Evolutionary conservation across 2,113 vertebrate genomes (phyloP).

Genomic region (Corythornis vintsioides): DNA sequence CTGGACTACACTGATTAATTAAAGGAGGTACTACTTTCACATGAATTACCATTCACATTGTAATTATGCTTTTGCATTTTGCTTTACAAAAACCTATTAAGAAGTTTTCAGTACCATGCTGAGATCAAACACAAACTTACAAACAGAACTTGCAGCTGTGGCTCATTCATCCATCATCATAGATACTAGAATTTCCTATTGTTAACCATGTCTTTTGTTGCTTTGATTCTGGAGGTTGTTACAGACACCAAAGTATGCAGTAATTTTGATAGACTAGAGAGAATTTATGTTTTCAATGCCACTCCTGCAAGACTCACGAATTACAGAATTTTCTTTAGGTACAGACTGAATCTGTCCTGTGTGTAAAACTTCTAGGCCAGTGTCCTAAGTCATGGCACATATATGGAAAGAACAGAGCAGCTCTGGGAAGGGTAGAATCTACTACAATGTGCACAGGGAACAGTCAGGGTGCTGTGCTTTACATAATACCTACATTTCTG

Average conservation of each 20-base stretch:
- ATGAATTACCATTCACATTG: neutral
- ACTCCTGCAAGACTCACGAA: neutral
- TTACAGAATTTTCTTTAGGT: neutral
- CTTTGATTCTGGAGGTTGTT: neutral
- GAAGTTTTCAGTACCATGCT: neutral
- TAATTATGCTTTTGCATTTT: neutral
- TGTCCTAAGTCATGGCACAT: neutral
- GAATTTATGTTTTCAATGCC: neutral
- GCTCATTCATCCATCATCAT: neutral
- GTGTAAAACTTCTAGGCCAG: neutral
- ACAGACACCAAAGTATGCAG: neutral
- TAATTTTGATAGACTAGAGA: neutral
- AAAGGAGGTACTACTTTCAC: neutral
- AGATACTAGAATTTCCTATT: neutral
- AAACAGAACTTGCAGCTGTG: neutral
- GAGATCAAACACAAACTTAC: neutral
- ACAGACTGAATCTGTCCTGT: neutral
- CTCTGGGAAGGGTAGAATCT: accelerated
- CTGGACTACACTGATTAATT: neutral
- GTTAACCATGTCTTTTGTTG: neutral
- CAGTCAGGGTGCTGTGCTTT: neutral
- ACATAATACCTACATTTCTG: neutral
- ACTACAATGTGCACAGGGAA: neutral
- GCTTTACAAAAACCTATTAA: neutral
- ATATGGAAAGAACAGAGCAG: neutral